Base-by-base conservation (phyloP, 2,113 vertebrate species). In the Echinops telfairi region DNA sequence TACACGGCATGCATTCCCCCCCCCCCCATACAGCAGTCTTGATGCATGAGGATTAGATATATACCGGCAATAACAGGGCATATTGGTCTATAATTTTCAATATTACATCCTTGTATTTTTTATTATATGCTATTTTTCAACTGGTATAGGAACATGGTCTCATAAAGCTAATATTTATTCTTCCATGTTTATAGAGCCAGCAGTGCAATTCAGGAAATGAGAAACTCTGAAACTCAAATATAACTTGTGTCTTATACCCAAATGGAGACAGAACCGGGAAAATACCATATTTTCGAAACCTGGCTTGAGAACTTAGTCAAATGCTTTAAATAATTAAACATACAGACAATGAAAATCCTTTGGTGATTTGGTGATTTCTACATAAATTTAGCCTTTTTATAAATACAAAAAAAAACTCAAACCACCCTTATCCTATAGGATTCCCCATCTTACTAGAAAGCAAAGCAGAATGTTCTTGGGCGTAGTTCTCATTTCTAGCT, bases 151-250 rank as follows among this genome's bases (percentile, higher is more conserved):
- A 96, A 97, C 87, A 88, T 93, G 94, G 93, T 96, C 96, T 96
- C 96, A 97, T 97, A 97, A 98, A 97, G 91, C 94, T 96, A 97
- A 96, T 98, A 98, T 98, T 98, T 98, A 98, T 97, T 97, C 85
- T 83, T 95, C 94, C 76, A 89, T 97, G 97, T 97, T 96, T 96
- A 97, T 81, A 90, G 86, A 89, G 66, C 40, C 80, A 92, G 79
- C 27, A 57, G 66, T 92, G 93, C 89, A 95, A 92, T 95, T 95
- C 81, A 78, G 95, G 95, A 97, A 98, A 90, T 96, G 80, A 95
- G 94, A 90, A 97, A 92, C 88, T 97, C 89, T 20, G 81, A 95
- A 96, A 98, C 68, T 94, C 96, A 98, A 98, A 94, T 86, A 97
- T 62, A 91, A 88, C 90, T 95, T 47, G 91, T 93, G 97, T 97